These are phyloP conservation scores for Drosophila pruinosa DNA, from an alignment of 1,140 invertebrate species.

Conservation along the genomic window DNA sequence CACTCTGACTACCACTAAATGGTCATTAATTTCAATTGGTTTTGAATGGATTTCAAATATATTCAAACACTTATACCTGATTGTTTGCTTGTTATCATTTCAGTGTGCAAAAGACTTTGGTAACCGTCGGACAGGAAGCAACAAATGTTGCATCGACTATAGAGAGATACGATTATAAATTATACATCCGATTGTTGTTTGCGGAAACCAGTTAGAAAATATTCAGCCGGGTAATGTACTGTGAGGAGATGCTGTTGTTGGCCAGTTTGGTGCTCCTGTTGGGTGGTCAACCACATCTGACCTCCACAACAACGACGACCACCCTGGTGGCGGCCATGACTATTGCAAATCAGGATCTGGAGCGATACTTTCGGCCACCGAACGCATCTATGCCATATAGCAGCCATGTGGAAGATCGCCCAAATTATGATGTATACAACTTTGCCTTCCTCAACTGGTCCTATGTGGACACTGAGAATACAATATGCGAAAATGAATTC, in stretches of 20 bases:
- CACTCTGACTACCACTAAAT: neutral
- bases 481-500: constrained; percentile 63
- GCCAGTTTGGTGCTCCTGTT: constrained; percentile 56
- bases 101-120: constrained; percentile 28
- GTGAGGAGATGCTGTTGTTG: constrained; percentile 56
- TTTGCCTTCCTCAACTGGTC: constrained; percentile 78
- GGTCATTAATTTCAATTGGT: constrained; percentile 2
- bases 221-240: constrained; percentile 36
- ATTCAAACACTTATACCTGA: neutral
- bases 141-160: constrained; percentile 7
- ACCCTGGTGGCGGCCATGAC: constrained; percentile 76
- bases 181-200: neutral
- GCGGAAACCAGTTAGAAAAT: neutral
- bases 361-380: constrained; percentile 72
- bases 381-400: constrained; percentile 63
- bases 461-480: constrained; percentile 57
- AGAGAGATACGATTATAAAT: constrained; percentile 1
- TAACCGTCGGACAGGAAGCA: neutral
- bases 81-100: constrained; percentile 36
- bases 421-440: constrained; percentile 55
- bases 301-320: constrained; percentile 70
- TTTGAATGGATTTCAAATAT: neutral
- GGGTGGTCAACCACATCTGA: constrained; percentile 64
- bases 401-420: constrained; percentile 60
- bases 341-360: constrained; percentile 76